Evolutionary conservation across 2,113 vertebrate species (phyloP).

Genomic region (Anguilla rostrata): DNA sequence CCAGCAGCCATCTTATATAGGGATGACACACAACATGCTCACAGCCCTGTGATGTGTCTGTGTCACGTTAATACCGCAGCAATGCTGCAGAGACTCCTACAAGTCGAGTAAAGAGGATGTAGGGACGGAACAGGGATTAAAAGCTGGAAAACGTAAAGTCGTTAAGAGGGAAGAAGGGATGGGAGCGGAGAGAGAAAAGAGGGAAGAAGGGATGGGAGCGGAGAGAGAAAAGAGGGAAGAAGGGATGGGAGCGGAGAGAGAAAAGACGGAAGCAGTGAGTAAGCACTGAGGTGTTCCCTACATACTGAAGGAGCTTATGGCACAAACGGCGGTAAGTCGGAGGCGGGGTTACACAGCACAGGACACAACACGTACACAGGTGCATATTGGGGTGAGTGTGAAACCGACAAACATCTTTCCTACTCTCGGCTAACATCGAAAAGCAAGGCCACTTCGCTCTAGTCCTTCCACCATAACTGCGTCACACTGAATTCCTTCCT

Average conservation of each 20-base stretch:
- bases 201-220: neutral
- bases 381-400: slow-evolving; percentile 4
- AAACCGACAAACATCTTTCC: slow-evolving; percentile 4
- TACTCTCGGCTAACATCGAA: slow-evolving; percentile 15
- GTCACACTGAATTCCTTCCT: slow-evolving; percentile 10
- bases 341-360: slow-evolving; percentile 30
- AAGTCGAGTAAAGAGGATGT: slow-evolving; percentile 8
- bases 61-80: neutral
- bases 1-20: neutral
- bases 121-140: slow-evolving; percentile 6
- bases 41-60: neutral
- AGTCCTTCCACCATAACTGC: slow-evolving; percentile 18
- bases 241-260: neutral
- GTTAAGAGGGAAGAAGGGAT: neutral
- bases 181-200: neutral
- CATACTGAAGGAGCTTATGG: slow-evolving; percentile 10
- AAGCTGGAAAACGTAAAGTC: neutral
- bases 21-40: neutral
- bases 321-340: slow-evolving; percentile 9
- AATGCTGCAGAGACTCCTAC: neutral
- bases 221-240: neutral
- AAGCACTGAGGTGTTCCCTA: slow-evolving; percentile 29
- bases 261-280: neutral
- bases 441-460: slow-evolving; percentile 47
- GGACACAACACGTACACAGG: slow-evolving; percentile 27